These are phyloP conservation scores for Operophtera brumata DNA, from an alignment of 2,888 invertebrate species.

Conservation along the genomic window DNA sequence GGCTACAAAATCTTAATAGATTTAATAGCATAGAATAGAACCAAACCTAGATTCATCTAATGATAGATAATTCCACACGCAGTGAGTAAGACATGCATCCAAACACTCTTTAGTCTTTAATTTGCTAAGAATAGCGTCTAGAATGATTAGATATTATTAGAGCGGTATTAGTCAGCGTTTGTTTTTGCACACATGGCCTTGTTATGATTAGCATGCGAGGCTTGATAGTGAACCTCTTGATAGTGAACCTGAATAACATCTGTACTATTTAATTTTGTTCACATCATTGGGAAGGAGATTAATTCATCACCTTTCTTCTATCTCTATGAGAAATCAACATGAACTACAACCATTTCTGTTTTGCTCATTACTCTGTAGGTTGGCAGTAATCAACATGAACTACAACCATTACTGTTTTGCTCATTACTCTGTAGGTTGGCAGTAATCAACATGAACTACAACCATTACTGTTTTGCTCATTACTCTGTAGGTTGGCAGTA, in stretches of 20 bases:
- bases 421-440: too few relatives aligned
- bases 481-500: too few relatives aligned
- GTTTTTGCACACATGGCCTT: slow-evolving; percentile 45
- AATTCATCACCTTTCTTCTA: not conserved
- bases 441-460: too few relatives aligned
- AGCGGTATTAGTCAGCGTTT: slow-evolving; percentile 19
- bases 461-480: too few relatives aligned
- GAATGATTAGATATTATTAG: slow-evolving; percentile 13
- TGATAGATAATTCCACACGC: not conserved
- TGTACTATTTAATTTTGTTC: slow-evolving; percentile 46
- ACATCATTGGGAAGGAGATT: slow-evolving; percentile 31
- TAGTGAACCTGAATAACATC: slow-evolving; percentile 46
- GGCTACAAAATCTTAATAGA: too few relatives aligned
- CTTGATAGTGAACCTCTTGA: slow-evolving; percentile 40
- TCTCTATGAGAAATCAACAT: too few relatives aligned
- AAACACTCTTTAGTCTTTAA: not conserved
- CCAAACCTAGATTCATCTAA: slow-evolving; percentile 8
- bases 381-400: too few relatives aligned
- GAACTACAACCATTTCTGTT: too few relatives aligned
- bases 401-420: too few relatives aligned
- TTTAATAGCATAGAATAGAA: not conserved
- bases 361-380: too few relatives aligned
- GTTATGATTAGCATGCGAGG: slow-evolving; percentile 54
- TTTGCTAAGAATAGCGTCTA: slow-evolving; percentile 7
- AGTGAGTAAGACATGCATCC: not conserved